Conservation (phyloP, 1,140 invertebrate genomes). For the Aphelenchoides besseyi region DNA sequence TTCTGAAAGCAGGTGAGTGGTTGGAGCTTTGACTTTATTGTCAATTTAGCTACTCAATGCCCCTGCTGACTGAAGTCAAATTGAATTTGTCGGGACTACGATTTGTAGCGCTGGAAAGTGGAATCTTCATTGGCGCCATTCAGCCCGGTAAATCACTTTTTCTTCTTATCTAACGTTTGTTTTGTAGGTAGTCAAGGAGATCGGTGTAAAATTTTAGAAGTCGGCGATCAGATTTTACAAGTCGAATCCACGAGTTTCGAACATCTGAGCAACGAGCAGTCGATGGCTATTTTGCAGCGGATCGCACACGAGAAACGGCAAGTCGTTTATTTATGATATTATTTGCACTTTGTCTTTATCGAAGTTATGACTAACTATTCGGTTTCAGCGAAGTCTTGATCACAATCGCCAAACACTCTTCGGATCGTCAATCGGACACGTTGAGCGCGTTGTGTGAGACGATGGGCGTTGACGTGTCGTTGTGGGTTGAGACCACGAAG, state of each 20-base stretch:
- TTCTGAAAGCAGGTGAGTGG: slow-evolving; percentile 54
- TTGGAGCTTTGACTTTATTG: slow-evolving; percentile 28
- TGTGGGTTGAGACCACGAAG: slow-evolving; percentile 57
- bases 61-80: slow-evolving; percentile 47
- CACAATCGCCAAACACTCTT: slow-evolving; percentile 50
- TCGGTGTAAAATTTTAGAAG: slow-evolving; percentile 33
- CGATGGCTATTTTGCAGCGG: slow-evolving; percentile 43
- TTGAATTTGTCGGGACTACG: slow-evolving; percentile 49
- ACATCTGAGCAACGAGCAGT: slow-evolving; percentile 61
- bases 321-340: slow-evolving; percentile 14
- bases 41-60: slow-evolving; percentile 49
- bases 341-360: not conserved
- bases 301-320: slow-evolving; percentile 27
- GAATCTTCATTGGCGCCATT: slow-evolving; percentile 55
- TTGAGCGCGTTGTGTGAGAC: slow-evolving; percentile 53
- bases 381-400: slow-evolving; percentile 48
- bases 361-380: slow-evolving; percentile 20
- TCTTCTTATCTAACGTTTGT: not conserved
- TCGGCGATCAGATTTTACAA: slow-evolving; percentile 88
- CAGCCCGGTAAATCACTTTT: slow-evolving; percentile 22
- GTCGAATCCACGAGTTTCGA: slow-evolving; percentile 70
- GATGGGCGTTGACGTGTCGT: slow-evolving; percentile 49
- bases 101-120: slow-evolving; percentile 55
- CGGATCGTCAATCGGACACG: slow-evolving; percentile 42
- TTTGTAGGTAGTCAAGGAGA: slow-evolving; percentile 39